phyloP scores from a whole-genome alignment of 1,140 invertebrate species.

The Drosophila dunni region DNA sequence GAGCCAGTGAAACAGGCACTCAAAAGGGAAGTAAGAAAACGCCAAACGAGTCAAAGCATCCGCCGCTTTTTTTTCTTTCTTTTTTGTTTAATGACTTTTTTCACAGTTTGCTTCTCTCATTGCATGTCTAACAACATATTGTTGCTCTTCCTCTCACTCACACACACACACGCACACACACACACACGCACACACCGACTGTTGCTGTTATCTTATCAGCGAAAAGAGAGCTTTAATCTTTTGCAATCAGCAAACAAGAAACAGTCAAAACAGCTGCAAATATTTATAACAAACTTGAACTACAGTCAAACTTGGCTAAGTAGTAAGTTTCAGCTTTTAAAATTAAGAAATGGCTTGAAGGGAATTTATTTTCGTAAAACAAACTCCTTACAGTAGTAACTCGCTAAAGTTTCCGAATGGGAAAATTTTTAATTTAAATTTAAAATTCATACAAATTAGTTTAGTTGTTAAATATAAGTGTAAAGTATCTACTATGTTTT shows the following conservation, averaged over 20 bases:
- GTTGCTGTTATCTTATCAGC: slow-evolving; percentile 49
- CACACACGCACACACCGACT: slow-evolving; percentile 1
- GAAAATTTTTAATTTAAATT: too few relatives aligned
- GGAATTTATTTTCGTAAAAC: too few relatives aligned
- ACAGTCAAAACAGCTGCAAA: slow-evolving; percentile 31
- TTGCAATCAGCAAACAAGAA: slow-evolving; percentile 30
- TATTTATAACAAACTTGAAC: slow-evolving; percentile 16
- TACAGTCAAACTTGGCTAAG: background rate
- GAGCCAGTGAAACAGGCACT: slow-evolving; percentile 13
- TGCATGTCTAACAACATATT: slow-evolving; percentile 14
- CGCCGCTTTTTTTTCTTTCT: slow-evolving; percentile 30
- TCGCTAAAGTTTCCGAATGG: too few relatives aligned
- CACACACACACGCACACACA: slow-evolving; percentile 7
- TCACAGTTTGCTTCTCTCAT: slow-evolving; percentile 17
- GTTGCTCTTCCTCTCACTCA: slow-evolving; percentile 1
- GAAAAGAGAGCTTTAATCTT: slow-evolving; percentile 27
- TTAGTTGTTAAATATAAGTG: too few relatives aligned
- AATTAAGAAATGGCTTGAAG: background rate
- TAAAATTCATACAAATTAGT: too few relatives aligned
- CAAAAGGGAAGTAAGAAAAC: slow-evolving; percentile 53
- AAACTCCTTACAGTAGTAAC: too few relatives aligned
- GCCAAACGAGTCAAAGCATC: slow-evolving; percentile 49
- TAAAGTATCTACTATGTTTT: too few relatives aligned
- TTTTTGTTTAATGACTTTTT: slow-evolving; percentile 44
- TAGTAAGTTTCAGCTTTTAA: background rate